These are phyloP conservation scores for Ochropleura leucogaster DNA, from an alignment of 2,888 invertebrate genomes.

Conservation along the genomic window DNA sequence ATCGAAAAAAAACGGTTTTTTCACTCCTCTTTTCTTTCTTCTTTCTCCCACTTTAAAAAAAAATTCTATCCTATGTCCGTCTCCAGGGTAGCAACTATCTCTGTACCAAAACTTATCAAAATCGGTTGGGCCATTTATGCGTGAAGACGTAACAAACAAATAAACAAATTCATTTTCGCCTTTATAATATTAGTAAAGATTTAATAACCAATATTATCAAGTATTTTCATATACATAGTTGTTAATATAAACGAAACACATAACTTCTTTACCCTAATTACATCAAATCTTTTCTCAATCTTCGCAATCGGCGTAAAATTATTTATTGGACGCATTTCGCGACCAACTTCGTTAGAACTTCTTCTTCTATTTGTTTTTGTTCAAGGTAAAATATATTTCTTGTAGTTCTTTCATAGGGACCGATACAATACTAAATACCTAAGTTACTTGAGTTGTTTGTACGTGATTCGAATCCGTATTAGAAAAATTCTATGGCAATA, in stretches of 20 bases:
- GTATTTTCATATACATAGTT: too few species aligned
- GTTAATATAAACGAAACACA: neutral
- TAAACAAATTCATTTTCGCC: too few species aligned
- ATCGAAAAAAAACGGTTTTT: too few species aligned
- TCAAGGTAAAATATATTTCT: slow-evolving; percentile 33
- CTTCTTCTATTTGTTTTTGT: slow-evolving; percentile 8
- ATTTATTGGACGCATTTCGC: slow-evolving; percentile 22
- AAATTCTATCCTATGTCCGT: too few species aligned
- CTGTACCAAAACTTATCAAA: too few species aligned
- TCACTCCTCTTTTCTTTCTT: too few species aligned
- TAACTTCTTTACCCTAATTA: slow-evolving; percentile 9
- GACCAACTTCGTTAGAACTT: slow-evolving; percentile 35
- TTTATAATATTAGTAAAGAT: too few species aligned
- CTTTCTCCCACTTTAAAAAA: too few species aligned
- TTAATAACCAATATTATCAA: too few species aligned
- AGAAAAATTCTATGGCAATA: neutral
- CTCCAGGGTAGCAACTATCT: too few species aligned
- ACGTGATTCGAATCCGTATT: slow-evolving; percentile 34
- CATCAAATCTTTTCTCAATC: slow-evolving; percentile 18
- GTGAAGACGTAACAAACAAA: too few species aligned
- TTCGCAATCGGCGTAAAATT: slow-evolving; percentile 19
- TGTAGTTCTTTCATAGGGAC: slow-evolving; percentile 5
- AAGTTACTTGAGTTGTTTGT: slow-evolving; percentile 38
- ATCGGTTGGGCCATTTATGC: too few species aligned
- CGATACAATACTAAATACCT: slow-evolving; percentile 44